Evolutionary conservation across 2,113 vertebrate species (phyloP), one percentile per base, ranked within the genome.

Genomic region (Gopherus flavomarginatus): DNA sequence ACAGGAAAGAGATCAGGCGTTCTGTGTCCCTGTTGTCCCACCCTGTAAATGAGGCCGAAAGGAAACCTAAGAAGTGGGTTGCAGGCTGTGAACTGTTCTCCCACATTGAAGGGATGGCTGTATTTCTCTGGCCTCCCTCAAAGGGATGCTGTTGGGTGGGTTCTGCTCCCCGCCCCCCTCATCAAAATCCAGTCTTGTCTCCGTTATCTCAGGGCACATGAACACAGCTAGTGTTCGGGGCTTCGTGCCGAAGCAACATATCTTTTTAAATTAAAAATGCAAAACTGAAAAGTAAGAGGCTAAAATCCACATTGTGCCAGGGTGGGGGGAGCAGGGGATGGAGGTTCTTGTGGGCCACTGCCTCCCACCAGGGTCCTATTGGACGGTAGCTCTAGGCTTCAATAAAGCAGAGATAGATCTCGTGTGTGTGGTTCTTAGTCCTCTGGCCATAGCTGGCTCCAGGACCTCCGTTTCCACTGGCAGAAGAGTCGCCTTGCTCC

Each of bases 171-270:
- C 53, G 26, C 44, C 75, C 50, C 50, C 50, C 62, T 44, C 62
- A 81, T 17, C 6, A 19, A 42, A 24, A 72, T 38, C 65, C 54
- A 78, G 86, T 92, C 81, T 88, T 84, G 85, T 92, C 90, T 92
- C 85, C 88, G 82, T 88, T 88, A 92, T 92, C 91, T 92, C 91
- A 92, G 91, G 91, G 75, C 88, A 84, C 62, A 79, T 44, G 91
- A 59, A 92, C 82, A 92, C 88, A 17, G 57, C 26, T 79, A 84
- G 88, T 87, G 85, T 92, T 88, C 86, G 52, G 50, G 50, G 86
- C 91, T 92, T 88, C 54, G 62, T 78, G 44, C 38, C 49, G 86
- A 88, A 92, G 81, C 50, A 22, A 80, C 86, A 88, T 80, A 88
- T 92, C 85, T 87, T 82, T 88, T 92, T 80, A 84, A 88, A 88